These are phyloP conservation scores for Teleogryllus occipitalis DNA, from an alignment of 1,140 invertebrate genomes.

Conservation along the genomic window DNA sequence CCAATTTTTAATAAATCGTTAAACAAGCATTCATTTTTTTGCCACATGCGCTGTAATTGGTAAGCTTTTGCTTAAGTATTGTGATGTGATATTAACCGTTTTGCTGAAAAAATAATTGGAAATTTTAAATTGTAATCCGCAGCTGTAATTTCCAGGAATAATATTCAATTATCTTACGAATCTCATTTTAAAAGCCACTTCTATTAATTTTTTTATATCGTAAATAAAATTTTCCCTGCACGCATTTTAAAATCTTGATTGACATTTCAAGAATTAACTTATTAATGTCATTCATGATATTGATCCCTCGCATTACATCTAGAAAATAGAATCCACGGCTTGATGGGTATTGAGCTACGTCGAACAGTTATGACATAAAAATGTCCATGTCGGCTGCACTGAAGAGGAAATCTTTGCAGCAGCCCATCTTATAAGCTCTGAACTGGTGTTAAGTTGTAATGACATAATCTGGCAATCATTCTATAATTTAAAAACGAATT, in stretches of 20 bases:
- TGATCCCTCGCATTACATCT: not conserved
- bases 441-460: too few relatives aligned
- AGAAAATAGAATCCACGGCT: not conserved
- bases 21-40: not conserved
- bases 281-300: slow-evolving; percentile 1
- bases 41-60: not conserved
- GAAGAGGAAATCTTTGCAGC: not conserved
- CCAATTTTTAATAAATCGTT: slow-evolving; percentile 2
- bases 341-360: not conserved
- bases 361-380: not conserved
- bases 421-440: not conserved
- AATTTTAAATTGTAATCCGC: not conserved
- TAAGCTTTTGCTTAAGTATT: slow-evolving; percentile 1
- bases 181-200: not conserved
- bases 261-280: slow-evolving; percentile 5
- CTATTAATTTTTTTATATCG: not conserved
- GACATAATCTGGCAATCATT: too few relatives aligned
- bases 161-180: slow-evolving; percentile 6
- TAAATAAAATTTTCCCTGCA: not conserved
- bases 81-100: slow-evolving; percentile 4
- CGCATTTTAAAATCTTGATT: not conserved
- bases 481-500: too few relatives aligned
- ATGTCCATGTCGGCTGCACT: not conserved
- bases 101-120: not conserved
- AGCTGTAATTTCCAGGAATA: not conserved